Percentiles rank a stretch among this genome's conserved stretches.
phyloP scores from a whole-genome alignment of 2,113 vertebrate genomes.

The Morone saxatilis region DNA sequence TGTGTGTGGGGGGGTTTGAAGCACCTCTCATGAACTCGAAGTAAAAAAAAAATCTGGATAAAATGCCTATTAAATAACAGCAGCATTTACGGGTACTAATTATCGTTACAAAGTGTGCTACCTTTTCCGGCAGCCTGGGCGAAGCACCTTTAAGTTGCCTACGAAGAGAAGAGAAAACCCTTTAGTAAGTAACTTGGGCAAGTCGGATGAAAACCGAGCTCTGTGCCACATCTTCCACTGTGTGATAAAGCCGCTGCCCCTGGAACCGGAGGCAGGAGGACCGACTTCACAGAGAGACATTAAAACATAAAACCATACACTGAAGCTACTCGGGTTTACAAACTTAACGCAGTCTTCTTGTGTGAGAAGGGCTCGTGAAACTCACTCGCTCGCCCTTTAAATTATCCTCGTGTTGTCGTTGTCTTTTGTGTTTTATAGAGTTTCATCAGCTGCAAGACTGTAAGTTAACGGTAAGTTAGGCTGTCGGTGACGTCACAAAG shows the following conservation, averaged over 20 bases:
- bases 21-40: neutral
- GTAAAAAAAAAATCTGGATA: neutral
- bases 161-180: neutral
- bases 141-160: neutral
- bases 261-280: constrained; percentile 21
- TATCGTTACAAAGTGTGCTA: fast-evolving
- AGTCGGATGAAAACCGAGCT: constrained; percentile 79
- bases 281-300: too few species aligned
- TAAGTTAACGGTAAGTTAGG: constrained; percentile 62
- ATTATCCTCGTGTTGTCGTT: neutral
- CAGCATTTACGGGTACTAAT: fast-evolving
- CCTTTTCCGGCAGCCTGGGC: fast-evolving
- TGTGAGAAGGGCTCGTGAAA: neutral
- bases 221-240: constrained; percentile 80
- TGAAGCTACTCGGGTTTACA: neutral
- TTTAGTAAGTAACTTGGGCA: constrained; percentile 41
- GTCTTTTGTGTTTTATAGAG: too few species aligned
- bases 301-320: neutral
- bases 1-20: neutral
- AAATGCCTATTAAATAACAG: fast-evolving
- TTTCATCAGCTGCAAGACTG: neutral
- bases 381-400: neutral
- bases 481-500: constrained; percentile 36
- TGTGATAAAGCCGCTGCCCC: constrained; percentile 63
- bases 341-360: neutral